These are phyloP conservation scores for Desmophyllum pertusum DNA, from an alignment of 92 coral and sea anemone genomes.

Conservation along the genomic window DNA sequence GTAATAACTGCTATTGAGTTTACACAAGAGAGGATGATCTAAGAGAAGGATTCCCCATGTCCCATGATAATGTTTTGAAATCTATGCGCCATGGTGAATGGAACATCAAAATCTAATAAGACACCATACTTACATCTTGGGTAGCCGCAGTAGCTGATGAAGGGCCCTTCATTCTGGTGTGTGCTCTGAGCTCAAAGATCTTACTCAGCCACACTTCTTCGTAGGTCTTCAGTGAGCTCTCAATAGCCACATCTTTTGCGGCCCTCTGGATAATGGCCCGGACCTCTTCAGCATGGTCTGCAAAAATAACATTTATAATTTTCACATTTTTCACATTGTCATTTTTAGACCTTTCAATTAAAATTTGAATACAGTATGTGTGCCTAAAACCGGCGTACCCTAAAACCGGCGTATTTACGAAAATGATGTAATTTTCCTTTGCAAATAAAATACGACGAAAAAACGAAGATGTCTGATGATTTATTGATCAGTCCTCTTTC, in stretches of 20 bases:
- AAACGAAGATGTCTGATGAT: too few species aligned
- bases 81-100: too few species aligned
- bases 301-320: neutral
- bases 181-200: slow-evolving; percentile 88
- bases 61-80: too few species aligned
- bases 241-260: slow-evolving; percentile 97
- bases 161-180: slow-evolving; percentile 82
- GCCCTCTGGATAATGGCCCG: slow-evolving; percentile 97
- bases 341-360: neutral
- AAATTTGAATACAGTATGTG: too few species aligned
- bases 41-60: too few species aligned
- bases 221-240: slow-evolving; percentile 94
- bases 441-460: too few species aligned
- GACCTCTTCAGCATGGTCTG: slow-evolving; percentile 98
- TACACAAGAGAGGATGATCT: too few species aligned
- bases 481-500: too few species aligned
- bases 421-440: too few species aligned
- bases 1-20: too few species aligned
- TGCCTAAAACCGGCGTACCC: too few species aligned
- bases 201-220: slow-evolving; percentile 99
- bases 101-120: neutral
- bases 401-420: too few species aligned
- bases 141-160: slow-evolving; percentile 85
- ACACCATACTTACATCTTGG: slow-evolving; percentile 70
- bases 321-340: neutral